Evolutionary conservation across 2,888 invertebrate genomes (phyloP).

Genomic region (Pomacea canaliculata): DNA sequence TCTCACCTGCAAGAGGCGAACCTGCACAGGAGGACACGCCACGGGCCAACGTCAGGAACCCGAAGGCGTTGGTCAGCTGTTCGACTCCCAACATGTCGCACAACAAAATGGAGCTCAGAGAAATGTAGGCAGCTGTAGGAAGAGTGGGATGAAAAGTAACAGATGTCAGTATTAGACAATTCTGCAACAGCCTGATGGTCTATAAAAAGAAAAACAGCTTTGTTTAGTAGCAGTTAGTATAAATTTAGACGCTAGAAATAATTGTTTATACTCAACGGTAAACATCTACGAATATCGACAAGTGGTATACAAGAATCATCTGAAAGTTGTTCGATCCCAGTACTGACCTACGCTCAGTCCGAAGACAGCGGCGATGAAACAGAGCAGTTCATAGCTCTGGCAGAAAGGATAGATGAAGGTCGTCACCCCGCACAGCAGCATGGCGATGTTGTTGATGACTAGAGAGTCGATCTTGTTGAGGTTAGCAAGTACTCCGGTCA

Average conservation of each 20-base stretch:
- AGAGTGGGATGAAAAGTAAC: not conserved
- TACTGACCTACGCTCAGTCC: constrained; percentile 76
- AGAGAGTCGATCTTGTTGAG: constrained; percentile 82
- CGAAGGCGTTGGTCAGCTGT: constrained; percentile 96
- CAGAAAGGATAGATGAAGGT: constrained; percentile 89
- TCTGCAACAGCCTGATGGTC: too few relatives aligned
- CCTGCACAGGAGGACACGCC: constrained; percentile 91
- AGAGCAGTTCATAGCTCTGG: constrained; percentile 80
- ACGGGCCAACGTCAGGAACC: constrained; percentile 92
- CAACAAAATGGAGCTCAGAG: constrained; percentile 95
- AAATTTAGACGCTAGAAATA: too few relatives aligned
- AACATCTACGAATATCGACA: too few relatives aligned
- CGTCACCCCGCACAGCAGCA: constrained; percentile 87
- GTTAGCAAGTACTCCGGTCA: constrained; percentile 87
- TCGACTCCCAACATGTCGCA: constrained; percentile 96
- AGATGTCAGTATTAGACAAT: not conserved
- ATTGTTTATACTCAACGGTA: too few relatives aligned
- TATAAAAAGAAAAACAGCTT: too few relatives aligned
- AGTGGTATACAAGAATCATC: too few relatives aligned
- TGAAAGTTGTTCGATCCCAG: too few relatives aligned
- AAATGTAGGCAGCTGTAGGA: constrained; percentile 91
- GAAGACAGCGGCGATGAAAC: constrained; percentile 87
- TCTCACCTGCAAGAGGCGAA: constrained; percentile 84
- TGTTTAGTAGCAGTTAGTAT: too few relatives aligned
- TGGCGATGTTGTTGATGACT: constrained; percentile 88